Percentiles rank a stretch among this genome's conserved stretches.
Evolutionary conservation across 2,113 vertebrate species (phyloP).

Genomic region (Lamprotornis superbus): DNA sequence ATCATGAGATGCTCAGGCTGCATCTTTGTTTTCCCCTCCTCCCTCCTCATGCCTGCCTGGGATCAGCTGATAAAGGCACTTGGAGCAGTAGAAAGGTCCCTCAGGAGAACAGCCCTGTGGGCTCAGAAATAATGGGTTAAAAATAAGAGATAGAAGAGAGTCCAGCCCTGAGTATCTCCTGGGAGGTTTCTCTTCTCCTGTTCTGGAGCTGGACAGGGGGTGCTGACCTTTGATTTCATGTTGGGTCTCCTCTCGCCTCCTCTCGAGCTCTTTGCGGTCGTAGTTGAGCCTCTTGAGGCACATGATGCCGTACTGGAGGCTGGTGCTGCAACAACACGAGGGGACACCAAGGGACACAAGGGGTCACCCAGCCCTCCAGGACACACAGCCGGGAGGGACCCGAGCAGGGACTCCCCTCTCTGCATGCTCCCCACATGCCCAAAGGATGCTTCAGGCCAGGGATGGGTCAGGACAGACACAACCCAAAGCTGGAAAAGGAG

Average conservation of each 20-base stretch:
- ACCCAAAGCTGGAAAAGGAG: neutral
- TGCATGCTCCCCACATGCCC: neutral
- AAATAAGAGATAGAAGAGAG: neutral
- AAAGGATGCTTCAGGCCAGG: neutral
- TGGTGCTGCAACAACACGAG: conserved; percentile 80
- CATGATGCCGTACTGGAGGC: conserved; percentile 97
- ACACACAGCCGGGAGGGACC: neutral
- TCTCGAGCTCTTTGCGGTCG: conserved; percentile 94
- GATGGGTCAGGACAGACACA: neutral
- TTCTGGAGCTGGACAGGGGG: neutral
- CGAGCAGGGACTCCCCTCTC: rapidly evolving
- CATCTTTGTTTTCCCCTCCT: neutral
- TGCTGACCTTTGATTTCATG: conserved; percentile 88
- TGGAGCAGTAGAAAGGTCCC: neutral
- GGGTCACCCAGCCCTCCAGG: neutral
- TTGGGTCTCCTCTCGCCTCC: conserved; percentile 89
- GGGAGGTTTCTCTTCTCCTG: neutral
- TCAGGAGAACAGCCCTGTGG: neutral
- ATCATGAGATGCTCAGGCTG: neutral
- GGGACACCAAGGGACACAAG: neutral
- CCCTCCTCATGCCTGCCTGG: neutral
- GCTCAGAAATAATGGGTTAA: neutral
- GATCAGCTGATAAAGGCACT: neutral
- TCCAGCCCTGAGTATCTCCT: neutral
- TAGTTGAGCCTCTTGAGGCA: conserved; percentile 98